These are phyloP conservation scores for Hydropsyche betteni DNA, from an alignment of 2,888 invertebrate species.

Conservation along the genomic window DNA sequence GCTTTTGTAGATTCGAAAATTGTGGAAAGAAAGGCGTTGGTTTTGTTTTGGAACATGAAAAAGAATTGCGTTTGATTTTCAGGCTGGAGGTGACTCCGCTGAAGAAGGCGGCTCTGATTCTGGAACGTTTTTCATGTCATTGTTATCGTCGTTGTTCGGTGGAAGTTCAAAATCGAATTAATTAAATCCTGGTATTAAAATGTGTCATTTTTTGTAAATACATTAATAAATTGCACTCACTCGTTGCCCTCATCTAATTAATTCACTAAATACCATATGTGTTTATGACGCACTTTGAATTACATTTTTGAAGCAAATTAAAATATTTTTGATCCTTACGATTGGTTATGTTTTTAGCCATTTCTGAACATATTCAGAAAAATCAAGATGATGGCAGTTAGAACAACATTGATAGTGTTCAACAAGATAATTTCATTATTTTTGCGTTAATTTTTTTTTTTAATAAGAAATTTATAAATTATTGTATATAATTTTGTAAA, in stretches of 20 bases:
- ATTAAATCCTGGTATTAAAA: not conserved
- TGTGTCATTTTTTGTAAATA: too few species aligned
- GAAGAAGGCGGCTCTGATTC: constrained; percentile 60
- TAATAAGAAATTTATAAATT: not conserved
- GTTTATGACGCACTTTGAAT: too few species aligned
- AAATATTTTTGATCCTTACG: not conserved
- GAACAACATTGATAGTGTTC: constrained; percentile 13
- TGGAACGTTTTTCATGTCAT: constrained; percentile 59
- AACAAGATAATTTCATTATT: constrained; percentile 14
- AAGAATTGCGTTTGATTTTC: constrained; percentile 47
- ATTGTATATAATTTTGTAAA: constrained; percentile 11
- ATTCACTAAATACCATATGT: too few species aligned
- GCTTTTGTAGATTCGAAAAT: too few species aligned
- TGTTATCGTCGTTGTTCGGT: constrained; percentile 58
- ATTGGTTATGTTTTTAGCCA: constrained; percentile 10
- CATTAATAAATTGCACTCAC: too few species aligned
- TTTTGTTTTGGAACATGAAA: too few species aligned
- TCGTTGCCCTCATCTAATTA: too few species aligned
- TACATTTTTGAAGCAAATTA: not conserved
- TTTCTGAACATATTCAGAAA: constrained; percentile 18
- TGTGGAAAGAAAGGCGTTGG: too few species aligned
- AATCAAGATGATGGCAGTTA: constrained; percentile 33
- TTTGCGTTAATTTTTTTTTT: not conserved
- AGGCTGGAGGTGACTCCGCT: constrained; percentile 55
- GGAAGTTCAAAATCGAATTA: constrained; percentile 55